Evolutionary conservation across 2,113 vertebrate species (phyloP).

Genomic region (Burhinus oedicnemus): DNA sequence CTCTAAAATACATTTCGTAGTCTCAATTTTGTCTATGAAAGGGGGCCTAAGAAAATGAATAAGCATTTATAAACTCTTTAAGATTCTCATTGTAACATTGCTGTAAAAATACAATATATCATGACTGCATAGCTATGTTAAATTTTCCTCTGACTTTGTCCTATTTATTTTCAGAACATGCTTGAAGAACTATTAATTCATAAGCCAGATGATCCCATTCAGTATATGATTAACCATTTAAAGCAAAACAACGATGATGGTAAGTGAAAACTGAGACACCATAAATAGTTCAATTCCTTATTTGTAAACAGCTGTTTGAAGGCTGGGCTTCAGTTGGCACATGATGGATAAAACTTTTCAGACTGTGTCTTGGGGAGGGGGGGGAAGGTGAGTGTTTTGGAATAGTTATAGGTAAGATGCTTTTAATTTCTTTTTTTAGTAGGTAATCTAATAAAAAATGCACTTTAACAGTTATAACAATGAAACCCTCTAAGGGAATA

Average conservation of each 20-base stretch:
- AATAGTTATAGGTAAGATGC: conserved; percentile 13
- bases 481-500: conserved; percentile 62
- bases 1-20: background rate
- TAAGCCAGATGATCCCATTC: conserved; percentile 84
- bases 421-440: conserved; percentile 56
- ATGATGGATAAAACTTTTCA: background rate
- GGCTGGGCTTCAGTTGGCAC: background rate
- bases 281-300: background rate
- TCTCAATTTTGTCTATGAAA: background rate
- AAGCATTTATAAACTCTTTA: background rate
- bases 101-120: background rate
- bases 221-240: conserved; percentile 84
- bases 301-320: background rate
- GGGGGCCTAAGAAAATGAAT: background rate
- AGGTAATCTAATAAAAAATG: conserved; percentile 62
- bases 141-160: background rate
- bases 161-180: conserved; percentile 79
- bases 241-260: conserved; percentile 75
- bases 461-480: conserved; percentile 67
- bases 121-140: background rate
- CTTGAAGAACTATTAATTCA: conserved; percentile 85
- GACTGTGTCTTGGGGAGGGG: background rate
- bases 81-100: background rate
- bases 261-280: conserved; percentile 44
- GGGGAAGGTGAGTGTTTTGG: background rate